Conservation (phyloP, 2,888 invertebrate genomes). For the Pardosa pseudoannulata region DNA sequence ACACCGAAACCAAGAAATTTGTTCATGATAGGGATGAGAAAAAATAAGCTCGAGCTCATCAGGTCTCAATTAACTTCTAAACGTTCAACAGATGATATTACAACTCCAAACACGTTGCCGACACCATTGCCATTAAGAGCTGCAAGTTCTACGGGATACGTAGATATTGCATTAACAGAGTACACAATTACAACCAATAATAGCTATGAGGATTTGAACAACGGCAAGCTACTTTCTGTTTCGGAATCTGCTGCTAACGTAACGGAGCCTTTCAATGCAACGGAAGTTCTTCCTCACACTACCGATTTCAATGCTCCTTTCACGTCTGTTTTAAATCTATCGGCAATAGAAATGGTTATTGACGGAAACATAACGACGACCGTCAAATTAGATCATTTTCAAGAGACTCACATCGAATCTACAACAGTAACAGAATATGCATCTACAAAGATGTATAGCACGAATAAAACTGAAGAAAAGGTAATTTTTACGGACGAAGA, state of each 20-base stretch:
- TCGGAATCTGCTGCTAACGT: not conserved
- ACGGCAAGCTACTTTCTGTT: not conserved
- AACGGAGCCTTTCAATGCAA: not conserved
- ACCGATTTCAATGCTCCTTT: not conserved
- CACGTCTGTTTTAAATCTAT: not conserved
- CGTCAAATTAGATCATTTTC: not conserved
- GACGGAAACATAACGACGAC: not conserved
- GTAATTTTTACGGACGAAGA: not conserved
- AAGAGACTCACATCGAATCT: not conserved
- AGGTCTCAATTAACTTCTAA: not conserved
- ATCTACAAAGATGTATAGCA: not conserved
- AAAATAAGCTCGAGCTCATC: not conserved
- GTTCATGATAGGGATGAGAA: constrained; percentile 1
- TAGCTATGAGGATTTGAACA: not conserved
- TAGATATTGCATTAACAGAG: constrained; percentile 18
- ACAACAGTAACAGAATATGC: not conserved
- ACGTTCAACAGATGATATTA: not conserved
- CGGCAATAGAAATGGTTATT: not conserved
- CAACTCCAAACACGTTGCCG: not conserved
- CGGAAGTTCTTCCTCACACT: not conserved
- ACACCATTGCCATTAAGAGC: not conserved
- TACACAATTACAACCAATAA: not conserved
- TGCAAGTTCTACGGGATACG: not conserved
- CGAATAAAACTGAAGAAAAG: not conserved
- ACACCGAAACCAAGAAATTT: not conserved